phyloP scores from a whole-genome alignment of 2,888 invertebrate species.

The Macrophya alboannulata region DNA sequence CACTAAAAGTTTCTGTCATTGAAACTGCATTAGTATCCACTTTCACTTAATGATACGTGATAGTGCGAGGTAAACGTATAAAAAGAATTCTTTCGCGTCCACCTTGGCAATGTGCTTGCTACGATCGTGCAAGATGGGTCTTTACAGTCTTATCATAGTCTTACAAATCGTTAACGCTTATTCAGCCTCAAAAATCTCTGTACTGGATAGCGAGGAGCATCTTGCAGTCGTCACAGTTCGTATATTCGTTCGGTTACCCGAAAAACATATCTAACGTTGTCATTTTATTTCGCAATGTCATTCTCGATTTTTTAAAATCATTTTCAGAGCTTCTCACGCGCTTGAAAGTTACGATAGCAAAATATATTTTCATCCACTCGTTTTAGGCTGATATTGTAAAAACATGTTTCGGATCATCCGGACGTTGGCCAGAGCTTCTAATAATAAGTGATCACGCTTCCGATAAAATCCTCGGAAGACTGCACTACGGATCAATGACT shows the following conservation, averaged over 20 bases:
- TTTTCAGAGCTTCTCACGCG: background rate
- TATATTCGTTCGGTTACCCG: background rate
- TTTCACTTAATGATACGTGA: background rate
- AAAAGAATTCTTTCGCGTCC: background rate
- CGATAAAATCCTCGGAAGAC: background rate
- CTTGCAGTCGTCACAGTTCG: background rate
- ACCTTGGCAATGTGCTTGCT: background rate
- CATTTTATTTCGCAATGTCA: background rate
- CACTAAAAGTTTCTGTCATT: background rate
- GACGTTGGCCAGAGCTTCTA: background rate
- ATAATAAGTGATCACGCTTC: background rate
- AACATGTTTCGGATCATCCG: background rate
- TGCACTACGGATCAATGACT: background rate
- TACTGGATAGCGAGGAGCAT: too few relatives aligned
- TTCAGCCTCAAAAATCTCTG: background rate
- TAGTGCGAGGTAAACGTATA: background rate
- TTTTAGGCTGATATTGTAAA: conserved; percentile 16
- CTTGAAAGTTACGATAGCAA: background rate
- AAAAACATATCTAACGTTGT: too few relatives aligned
- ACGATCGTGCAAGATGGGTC: background rate
- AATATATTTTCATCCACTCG: background rate
- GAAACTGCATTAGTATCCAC: background rate
- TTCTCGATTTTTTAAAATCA: background rate
- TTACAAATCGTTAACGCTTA: background rate
- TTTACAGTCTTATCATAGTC: background rate